Evolutionary conservation across 2,888 invertebrate genomes (phyloP), one percentile per base, ranked within the genome.

Genomic region (Agrotis exclamationis): DNA sequence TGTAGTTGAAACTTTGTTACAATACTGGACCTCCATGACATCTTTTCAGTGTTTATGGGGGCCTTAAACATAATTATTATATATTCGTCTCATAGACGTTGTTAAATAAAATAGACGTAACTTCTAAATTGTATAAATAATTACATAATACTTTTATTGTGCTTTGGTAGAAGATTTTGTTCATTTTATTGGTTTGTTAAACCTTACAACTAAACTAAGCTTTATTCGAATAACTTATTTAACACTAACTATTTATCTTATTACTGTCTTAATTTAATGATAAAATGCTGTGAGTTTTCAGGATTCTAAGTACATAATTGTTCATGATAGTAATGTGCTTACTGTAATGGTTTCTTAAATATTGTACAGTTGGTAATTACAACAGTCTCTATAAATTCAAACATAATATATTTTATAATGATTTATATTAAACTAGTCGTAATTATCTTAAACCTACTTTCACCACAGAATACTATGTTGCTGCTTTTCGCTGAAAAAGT

Each of bases 101-200:
- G 28, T 54, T 58, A 66, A 67, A 66, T 66, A 50, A 66, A 67
- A 47, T 54, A 71, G 24, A 59, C 39, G 13, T 48, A 62, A 54
- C 44, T 60, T 60, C 59, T 70, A 65, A 70, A 57, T 65, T 63
- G 53, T 76, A 69, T 65, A 72, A 70, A 79, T 73, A 69, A 62
- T 68, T 65, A 70, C 44, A 53, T 82, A 84, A 84, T 83, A 84
- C 83, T 76, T 73, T 72, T 62, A 69, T 79, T 83, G 79, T 82
- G 70, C 85, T 83, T 83, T 84, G 82, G 83, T 84, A 74, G 50
- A 65, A 63, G 48, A 63, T 68, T 67, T 80, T 82, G 77, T 74
- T 82, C 69, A 74, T 78, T 77, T 68, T 47, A 63, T 66, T 59
- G 58, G 58, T 67, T 78, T 20, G 11, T 65, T 63, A 65, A 74